phyloP scores from a whole-genome alignment of 1,140 invertebrate species.

The Pentalonia nigronervosa region DNA sequence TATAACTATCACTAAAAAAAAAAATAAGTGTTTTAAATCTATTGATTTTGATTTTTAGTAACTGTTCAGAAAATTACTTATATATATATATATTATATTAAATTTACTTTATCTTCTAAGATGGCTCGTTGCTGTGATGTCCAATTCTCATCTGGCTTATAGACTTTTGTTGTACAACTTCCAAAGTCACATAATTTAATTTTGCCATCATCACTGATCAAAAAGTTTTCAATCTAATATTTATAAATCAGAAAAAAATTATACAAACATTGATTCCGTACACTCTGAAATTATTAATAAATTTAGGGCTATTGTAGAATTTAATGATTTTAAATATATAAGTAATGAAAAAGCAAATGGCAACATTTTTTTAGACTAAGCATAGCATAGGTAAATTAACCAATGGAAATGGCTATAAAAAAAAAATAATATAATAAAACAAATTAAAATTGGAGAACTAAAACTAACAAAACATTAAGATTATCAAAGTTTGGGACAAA shows the following conservation, averaged over 20 bases:
- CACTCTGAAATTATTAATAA: background rate
- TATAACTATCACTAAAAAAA: background rate
- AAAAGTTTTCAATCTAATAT: slow-evolving; percentile 73
- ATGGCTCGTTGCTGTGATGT: slow-evolving; percentile 87
- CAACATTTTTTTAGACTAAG: background rate
- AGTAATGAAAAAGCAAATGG: background rate
- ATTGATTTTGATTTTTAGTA: background rate
- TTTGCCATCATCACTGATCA: slow-evolving; percentile 80
- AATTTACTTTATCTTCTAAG: slow-evolving; percentile 89
- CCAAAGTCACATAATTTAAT: slow-evolving; percentile 99
- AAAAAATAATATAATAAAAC: background rate
- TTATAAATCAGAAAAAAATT: slow-evolving; percentile 35
- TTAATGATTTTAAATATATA: background rate
- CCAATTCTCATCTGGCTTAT: slow-evolving; percentile 88
- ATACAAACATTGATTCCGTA: background rate
- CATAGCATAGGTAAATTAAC: background rate
- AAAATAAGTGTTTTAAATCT: background rate
- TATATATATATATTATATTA: background rate
- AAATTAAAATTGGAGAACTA: background rate
- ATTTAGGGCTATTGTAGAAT: background rate
- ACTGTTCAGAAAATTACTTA: background rate
- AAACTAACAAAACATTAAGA: background rate
- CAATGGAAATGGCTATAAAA: background rate
- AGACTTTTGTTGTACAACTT: slow-evolving; percentile 87
- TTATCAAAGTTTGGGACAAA: background rate